phyloP scores from a whole-genome alignment of 2,113 vertebrate species.

The Lycaon pictus region DNA sequence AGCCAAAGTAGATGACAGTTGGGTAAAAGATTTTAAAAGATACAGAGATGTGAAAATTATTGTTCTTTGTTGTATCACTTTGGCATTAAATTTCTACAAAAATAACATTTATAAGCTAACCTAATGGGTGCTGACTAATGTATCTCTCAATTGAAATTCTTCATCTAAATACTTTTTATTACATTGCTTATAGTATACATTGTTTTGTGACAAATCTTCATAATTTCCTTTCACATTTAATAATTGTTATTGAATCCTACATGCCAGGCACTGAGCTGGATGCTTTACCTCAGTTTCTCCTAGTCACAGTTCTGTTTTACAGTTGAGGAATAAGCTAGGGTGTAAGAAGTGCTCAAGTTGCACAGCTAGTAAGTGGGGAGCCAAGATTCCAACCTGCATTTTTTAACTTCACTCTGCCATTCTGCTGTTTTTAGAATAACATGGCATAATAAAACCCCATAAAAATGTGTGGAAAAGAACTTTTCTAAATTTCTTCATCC shows the following conservation, averaged over 20 bases:
- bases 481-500: conserved; percentile 17
- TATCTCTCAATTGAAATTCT: conserved; percentile 40
- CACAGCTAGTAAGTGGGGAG: neutral
- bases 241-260: neutral
- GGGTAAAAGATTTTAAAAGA: conserved; percentile 36
- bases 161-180: conserved; percentile 18
- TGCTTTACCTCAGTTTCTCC: neutral
- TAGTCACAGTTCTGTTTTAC: conserved; percentile 6
- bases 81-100: conserved; percentile 16
- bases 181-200: neutral
- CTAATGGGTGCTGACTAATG: neutral
- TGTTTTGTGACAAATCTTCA: conserved; percentile 52
- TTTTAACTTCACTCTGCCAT: neutral
- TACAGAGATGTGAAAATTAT: neutral
- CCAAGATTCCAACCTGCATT: neutral
- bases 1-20: neutral
- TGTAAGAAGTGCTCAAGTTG: neutral
- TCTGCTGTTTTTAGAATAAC: conserved; percentile 41
- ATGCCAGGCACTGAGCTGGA: neutral
- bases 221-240: conserved; percentile 50
- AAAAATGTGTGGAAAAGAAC: neutral
- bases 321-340: neutral
- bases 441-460: neutral
- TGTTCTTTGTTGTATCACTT: conserved; percentile 14
- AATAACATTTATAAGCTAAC: neutral